phyloP scores from a whole-genome alignment of 30 jellyfish, hydroid and myxozoan species.

The Hydractinia echinata region DNA sequence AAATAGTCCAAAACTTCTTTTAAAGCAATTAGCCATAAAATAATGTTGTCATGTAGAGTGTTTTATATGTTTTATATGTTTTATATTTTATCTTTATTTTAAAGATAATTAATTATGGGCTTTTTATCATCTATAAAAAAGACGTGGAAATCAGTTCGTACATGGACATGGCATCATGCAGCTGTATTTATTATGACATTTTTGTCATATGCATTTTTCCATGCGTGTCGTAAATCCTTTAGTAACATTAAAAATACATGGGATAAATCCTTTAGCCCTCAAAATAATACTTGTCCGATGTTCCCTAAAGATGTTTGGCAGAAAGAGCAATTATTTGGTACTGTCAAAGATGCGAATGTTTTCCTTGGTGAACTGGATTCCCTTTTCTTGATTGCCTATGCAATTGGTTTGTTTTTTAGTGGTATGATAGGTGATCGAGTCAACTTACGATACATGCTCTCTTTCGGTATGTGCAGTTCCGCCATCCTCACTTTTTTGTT shows the following conservation, averaged over 20 bases:
- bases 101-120: conserved; percentile 1
- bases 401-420: conserved; percentile 83
- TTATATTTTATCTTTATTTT: neutral
- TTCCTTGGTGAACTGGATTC: conserved; percentile 85
- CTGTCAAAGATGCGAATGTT: conserved; percentile 60
- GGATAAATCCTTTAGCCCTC: conserved; percentile 73
- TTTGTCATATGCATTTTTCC: conserved; percentile 84
- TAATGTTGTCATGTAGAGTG: no score
- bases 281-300: conserved; percentile 38
- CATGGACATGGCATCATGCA: conserved; percentile 95
- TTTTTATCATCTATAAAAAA: neutral
- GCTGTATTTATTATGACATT: conserved; percentile 69
- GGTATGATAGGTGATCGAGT: conserved; percentile 90
- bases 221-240: conserved; percentile 88
- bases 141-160: conserved; percentile 2
- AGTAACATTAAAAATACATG: conserved; percentile 77
- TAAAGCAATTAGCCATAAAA: no score
- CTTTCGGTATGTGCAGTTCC: conserved; percentile 90
- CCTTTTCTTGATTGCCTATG: conserved; percentile 69
- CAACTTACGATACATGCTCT: conserved; percentile 64
- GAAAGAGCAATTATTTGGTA: conserved; percentile 44
- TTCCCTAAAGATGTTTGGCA: conserved; percentile 76
- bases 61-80: no score
- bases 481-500: conserved; percentile 64
- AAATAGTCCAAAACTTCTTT: no score